Base-by-base conservation (phyloP, 2,113 vertebrate genomes). In the Motacilla tschutschensis region DNA sequence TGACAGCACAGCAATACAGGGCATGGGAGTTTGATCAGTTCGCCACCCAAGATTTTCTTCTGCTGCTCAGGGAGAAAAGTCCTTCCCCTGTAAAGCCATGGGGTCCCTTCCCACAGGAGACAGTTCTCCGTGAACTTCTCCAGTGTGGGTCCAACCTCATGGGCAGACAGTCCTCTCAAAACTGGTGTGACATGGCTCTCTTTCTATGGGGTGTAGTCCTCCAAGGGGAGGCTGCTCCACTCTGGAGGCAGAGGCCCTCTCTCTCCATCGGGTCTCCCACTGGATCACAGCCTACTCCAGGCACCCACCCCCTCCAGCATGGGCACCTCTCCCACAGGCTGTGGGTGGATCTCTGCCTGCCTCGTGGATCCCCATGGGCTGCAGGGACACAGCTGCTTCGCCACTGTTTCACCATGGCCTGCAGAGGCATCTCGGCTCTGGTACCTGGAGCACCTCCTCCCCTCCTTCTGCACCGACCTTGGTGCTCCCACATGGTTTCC, bases 291-390 rank as follows among this genome's bases (percentile, higher is more conserved):
- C 31, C 17, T 21, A 31, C 51, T 16, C 18, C 14, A 17, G 31
- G 2, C 31, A 71, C 4, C 40, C 24, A 44, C 24, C 16, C 2
- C 0, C 9, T 69, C 21, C 8, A 8, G 29, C 4, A 3, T 41
- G 21, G 35, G 13, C 18, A 48, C 3, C 17, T 36, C n/a, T 6
- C 22, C 28, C 6, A 67, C 1, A 2, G 41, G 31, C 7, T 46
- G 31, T 9, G 12, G 4, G 26, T 41, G 14, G 5, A 31, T 16
- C 9, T 41, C 28, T 40, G 36, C 12, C 29, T 29, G 18, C 38
- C 21, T 6, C 1, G 0, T 41, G 59, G 6, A 62, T 62, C 26
- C 26, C 28, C 20, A 31, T 0, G 29, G 7, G 10, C 14, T 31
- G 21, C 47, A 31, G 47, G 20, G 20, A 29, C 15, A 51, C 36